Evolutionary conservation across 53 echinoderm and acorn worm genomes (phyloP), one percentile per base, ranked within the genome.

Genomic region (Luidia sarsii): DNA sequence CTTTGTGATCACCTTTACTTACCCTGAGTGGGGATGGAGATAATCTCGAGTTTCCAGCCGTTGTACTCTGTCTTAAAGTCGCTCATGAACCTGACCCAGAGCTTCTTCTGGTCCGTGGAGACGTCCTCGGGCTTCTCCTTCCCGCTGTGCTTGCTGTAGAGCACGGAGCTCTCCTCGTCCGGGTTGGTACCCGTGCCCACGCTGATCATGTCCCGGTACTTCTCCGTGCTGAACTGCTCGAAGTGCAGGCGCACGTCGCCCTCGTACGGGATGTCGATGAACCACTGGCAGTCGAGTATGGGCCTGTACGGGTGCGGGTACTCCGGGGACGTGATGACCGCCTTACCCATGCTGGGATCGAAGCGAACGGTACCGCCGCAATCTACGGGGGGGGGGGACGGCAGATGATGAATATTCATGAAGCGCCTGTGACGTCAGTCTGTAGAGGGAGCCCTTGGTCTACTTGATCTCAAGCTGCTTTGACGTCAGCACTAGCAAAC

Each of bases 171-270:
- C 33, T 54, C 48, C 34, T 86, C 84, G 3, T 85, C 89, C 0
- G 89, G 84, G 62, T 94, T 81, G 65, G 83, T 83, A 15, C 95
- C 95, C 43, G 88, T 89, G 49, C 95, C 95, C 24, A 94, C 71
- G 31, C 68, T 80, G 43, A 94, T 19, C 48, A 91, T 46, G 50
- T 94, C 95, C n/a, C 89, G 83, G 23, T 61, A n/a, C 16, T 80
- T 33, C 75, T 94, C 95, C 8, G 95, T 94, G 53, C 63, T 54
- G 75, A 94, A 94, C 75, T 80, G 71, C 29, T 89, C 84, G 55
- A 90, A 94, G 39, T 59, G 65, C 23, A 87, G 50, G 38, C 57
- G 57, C 31, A 93, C 84, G 8, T 85, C 29, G 11, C 85, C 93
- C 1, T 88, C 84, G 80, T 88, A 93, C 7, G 87, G 89, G 14